A percentile compares a stretch with the other conserved stretches of the same genome.
These are phyloP conservation scores for Pagetopsis macropterus DNA, from an alignment of 2,797 vertebrate genomes.

Conservation along the genomic window DNA sequence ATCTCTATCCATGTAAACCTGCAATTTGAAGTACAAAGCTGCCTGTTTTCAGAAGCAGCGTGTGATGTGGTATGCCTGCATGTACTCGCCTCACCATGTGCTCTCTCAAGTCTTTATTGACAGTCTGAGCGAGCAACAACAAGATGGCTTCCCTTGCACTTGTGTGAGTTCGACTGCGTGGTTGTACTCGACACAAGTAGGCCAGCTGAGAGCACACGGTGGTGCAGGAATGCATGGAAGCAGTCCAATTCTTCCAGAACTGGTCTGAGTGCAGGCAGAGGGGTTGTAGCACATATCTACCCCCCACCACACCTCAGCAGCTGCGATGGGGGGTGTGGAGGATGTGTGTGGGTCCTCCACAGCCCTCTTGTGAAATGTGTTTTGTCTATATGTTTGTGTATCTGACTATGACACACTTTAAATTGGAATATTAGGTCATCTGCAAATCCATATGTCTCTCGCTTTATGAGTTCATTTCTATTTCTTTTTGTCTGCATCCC, in stretches of 20 bases:
- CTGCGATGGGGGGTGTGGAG: conserved; percentile 43
- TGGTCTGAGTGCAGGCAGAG: conserved; percentile 23
- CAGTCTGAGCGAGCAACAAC: conserved; percentile 12
- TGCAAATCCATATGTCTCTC: conserved; percentile 1
- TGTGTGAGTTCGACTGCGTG: conserved; percentile 14
- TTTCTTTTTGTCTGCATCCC: background rate
- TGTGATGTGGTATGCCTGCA: conserved; percentile 16
- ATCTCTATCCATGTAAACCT: background rate
- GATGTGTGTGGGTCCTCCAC: background rate
- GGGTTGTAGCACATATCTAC: conserved; percentile 23
- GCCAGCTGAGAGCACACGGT: conserved; percentile 43
- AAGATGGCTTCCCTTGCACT: conserved; percentile 2
- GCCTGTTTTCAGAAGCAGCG: conserved; percentile 21
- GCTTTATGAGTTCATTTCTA: background rate
- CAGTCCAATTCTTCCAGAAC: conserved; percentile 54
- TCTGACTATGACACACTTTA: background rate
- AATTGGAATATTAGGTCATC: conserved; percentile 1
- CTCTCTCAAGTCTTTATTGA: conserved; percentile 47
- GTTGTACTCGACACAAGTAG: conserved; percentile 58
- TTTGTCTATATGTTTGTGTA: conserved; percentile 1
- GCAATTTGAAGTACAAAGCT: background rate
- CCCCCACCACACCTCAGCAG: conserved; percentile 52
- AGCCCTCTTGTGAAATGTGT: background rate
- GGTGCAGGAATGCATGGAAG: conserved; percentile 68
- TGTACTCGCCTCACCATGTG: conserved; percentile 5